phyloP scores from a whole-genome alignment of 1,140 invertebrate species.

The Diprion similis region DNA sequence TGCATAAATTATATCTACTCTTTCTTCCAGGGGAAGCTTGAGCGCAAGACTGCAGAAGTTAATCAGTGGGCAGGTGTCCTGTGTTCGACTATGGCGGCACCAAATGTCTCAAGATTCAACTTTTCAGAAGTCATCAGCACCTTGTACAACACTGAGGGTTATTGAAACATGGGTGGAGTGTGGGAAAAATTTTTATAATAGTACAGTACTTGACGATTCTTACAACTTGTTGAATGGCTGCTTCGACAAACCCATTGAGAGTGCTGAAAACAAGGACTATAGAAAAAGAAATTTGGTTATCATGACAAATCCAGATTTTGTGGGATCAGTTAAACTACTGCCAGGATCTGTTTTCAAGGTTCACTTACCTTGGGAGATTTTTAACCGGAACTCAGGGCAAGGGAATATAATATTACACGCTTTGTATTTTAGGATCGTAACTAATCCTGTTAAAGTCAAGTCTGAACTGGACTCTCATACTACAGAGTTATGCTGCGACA shows the following conservation, averaged over 20 bases:
- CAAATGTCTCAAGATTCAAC: slow-evolving; percentile 35
- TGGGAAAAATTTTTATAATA: slow-evolving; percentile 42
- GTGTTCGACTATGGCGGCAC: slow-evolving; percentile 49
- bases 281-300: slow-evolving; percentile 33
- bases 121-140: slow-evolving; percentile 24
- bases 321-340: slow-evolving; percentile 37
- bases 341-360: slow-evolving; percentile 43
- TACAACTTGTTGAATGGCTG: slow-evolving; percentile 35
- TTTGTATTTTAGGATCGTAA: slow-evolving; percentile 40
- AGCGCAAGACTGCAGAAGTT: slow-evolving; percentile 40
- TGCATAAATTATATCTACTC: slow-evolving; percentile 17
- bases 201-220: slow-evolving; percentile 40
- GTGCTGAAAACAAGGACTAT: background rate
- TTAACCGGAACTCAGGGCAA: slow-evolving; percentile 33
- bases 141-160: slow-evolving; percentile 38
- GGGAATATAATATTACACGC: slow-evolving; percentile 37
- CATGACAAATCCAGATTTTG: slow-evolving; percentile 48
- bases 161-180: slow-evolving; percentile 30
- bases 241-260: background rate
- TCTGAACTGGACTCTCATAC: background rate
- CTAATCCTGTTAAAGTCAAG: background rate
- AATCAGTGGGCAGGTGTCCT: slow-evolving; percentile 43
- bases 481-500: background rate
- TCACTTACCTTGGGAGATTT: slow-evolving; percentile 49
- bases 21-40: slow-evolving; percentile 48